Evolutionary conservation across 92 coral and sea anemone genomes (phyloP).

Genomic region (Epizoanthus scotinus): DNA sequence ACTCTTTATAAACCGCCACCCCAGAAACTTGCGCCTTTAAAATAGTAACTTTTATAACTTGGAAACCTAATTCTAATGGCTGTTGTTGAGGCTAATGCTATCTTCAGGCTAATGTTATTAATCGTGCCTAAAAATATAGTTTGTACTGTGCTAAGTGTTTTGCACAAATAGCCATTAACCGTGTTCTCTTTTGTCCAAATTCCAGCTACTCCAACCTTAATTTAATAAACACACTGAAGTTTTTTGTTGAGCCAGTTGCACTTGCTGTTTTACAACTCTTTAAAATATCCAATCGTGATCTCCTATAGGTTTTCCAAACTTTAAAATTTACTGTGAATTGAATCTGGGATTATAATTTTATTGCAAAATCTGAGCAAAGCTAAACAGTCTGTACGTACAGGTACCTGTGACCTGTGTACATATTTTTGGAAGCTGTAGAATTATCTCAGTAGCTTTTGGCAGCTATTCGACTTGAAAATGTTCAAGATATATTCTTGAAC

Average conservation of each 20-base stretch:
- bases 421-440: too few relatives aligned
- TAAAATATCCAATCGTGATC: not conserved
- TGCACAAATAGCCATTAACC: not conserved
- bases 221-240: slow-evolving; percentile 11
- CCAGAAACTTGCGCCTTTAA: too few relatives aligned
- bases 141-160: not conserved
- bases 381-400: not conserved
- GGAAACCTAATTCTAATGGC: too few relatives aligned
- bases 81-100: too few relatives aligned
- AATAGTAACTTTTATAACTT: too few relatives aligned
- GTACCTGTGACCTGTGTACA: too few relatives aligned
- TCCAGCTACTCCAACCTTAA: slow-evolving; percentile 10
- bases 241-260: not conserved
- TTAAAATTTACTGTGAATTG: not conserved
- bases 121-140: too few relatives aligned
- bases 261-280: not conserved
- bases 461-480: too few relatives aligned
- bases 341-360: not conserved
- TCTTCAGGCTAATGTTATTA: too few relatives aligned
- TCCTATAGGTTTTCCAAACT: not conserved
- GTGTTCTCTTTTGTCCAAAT: not conserved
- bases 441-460: too few relatives aligned
- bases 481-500: too few relatives aligned
- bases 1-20: too few relatives aligned
- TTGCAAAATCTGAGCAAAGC: not conserved